These are phyloP conservation scores for Adelphocoris suturalis DNA, from an alignment of 2,888 invertebrate species.

Conservation along the genomic window DNA sequence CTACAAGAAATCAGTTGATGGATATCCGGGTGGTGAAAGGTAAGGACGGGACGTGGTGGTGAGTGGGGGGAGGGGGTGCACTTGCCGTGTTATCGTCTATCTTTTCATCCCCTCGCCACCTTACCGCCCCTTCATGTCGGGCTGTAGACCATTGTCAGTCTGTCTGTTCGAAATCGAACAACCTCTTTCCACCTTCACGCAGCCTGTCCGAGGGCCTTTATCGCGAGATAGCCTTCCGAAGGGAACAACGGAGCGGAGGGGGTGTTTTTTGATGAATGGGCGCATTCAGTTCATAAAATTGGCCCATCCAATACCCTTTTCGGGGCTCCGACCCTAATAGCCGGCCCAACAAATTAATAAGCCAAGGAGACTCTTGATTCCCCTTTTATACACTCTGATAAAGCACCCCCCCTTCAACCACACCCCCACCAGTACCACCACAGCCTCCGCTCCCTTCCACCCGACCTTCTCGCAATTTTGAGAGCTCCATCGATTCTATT, in stretches of 20 bases:
- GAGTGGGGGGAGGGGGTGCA: neutral
- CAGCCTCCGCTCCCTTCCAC: neutral
- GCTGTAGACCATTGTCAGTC: constrained; percentile 11
- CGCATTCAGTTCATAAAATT: constrained; percentile 41
- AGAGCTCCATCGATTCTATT: neutral
- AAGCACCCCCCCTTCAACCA: neutral
- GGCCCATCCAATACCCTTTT: constrained; percentile 36
- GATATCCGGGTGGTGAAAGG: neutral
- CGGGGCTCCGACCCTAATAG: neutral
- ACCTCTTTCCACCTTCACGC: neutral
- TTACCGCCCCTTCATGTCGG: neutral
- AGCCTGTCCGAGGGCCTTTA: constrained; percentile 1
- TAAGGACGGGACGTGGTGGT: neutral
- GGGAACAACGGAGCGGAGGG: neutral
- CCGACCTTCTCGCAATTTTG: neutral
- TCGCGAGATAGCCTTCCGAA: neutral
- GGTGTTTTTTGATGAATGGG: constrained; percentile 35
- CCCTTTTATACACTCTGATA: constrained; percentile 28
- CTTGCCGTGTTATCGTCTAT: constrained; percentile 10
- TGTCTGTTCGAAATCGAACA: constrained; percentile 39
- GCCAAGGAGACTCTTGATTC: constrained; percentile 32
- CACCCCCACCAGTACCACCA: neutral
- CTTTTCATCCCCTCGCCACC: neutral
- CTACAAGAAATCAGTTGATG: constrained; percentile 4
- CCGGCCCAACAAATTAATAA: constrained; percentile 29